Conservation (phyloP, 2,113 vertebrate species). For the Aspidoscelis tigris region DNA sequence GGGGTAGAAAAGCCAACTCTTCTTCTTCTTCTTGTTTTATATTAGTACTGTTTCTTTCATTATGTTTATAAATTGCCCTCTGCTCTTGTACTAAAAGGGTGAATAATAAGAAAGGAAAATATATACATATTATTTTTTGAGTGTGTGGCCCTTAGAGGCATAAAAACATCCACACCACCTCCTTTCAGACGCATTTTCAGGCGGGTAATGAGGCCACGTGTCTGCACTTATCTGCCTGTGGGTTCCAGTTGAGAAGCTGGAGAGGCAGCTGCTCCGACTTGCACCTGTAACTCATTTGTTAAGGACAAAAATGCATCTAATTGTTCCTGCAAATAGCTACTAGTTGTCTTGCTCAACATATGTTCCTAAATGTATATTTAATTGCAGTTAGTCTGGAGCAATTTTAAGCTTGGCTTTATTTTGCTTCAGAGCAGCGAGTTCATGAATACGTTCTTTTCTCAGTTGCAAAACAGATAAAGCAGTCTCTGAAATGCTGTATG, state of each 20-base stretch:
- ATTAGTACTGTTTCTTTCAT: too few species aligned
- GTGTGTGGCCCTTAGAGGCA: background rate
- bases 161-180: background rate
- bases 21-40: too few species aligned
- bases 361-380: slow-evolving; percentile 34
- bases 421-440: slow-evolving; percentile 18
- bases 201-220: background rate
- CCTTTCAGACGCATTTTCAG: background rate
- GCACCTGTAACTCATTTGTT: slow-evolving; percentile 33
- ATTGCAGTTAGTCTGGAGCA: slow-evolving; percentile 21
- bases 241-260: slow-evolving; percentile 19
- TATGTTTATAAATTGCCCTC: too few species aligned
- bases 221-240: slow-evolving; percentile 4
- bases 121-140: background rate
- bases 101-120: background rate
- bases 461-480: slow-evolving; percentile 5
- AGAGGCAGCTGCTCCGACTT: slow-evolving; percentile 22
- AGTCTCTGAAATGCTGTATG: background rate
- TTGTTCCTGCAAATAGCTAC: slow-evolving; percentile 26
- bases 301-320: slow-evolving; percentile 28
- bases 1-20: too few species aligned
- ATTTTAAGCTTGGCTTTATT: slow-evolving; percentile 20
- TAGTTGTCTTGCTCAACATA: slow-evolving; percentile 23
- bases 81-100: too few species aligned
- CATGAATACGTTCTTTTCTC: background rate